Evolutionary conservation across 2,888 invertebrate genomes (phyloP).

Genomic region (Hipparchia semele): DNA sequence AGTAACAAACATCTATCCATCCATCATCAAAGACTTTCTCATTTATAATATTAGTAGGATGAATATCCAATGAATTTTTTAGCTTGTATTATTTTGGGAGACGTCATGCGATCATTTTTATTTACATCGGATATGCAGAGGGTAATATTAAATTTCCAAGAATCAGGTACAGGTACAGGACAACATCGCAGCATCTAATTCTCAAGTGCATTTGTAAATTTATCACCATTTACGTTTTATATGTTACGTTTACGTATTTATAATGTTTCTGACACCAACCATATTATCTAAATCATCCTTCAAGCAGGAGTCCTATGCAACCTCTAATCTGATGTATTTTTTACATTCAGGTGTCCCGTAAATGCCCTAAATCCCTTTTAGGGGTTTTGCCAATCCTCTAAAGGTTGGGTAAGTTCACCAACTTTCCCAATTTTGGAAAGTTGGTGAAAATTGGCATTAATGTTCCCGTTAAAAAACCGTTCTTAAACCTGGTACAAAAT

Average conservation of each 20-base stretch:
- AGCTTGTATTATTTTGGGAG: constrained; percentile 4
- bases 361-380: too few relatives aligned
- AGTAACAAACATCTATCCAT: too few relatives aligned
- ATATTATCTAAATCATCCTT: not conserved
- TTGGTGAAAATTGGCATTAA: not conserved
- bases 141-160: not conserved
- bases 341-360: too few relatives aligned
- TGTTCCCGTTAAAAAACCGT: constrained; percentile 1
- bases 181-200: too few relatives aligned
- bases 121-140: not conserved
- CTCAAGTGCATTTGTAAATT: too few relatives aligned
- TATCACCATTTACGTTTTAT: not conserved
- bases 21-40: too few relatives aligned
- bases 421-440: not conserved
- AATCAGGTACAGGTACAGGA: not conserved
- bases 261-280: not conserved
- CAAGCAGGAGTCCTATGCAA: too few relatives aligned
- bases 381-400: too few relatives aligned
- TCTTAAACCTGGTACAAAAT: constrained; percentile 7
- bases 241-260: not conserved
- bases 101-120: not conserved
- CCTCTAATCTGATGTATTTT: too few relatives aligned
- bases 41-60: not conserved
- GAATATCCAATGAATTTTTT: not conserved
- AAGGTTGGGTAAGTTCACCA: too few relatives aligned